Conservation (phyloP, 2,113 vertebrate species). For the Anser cygnoides region DNA sequence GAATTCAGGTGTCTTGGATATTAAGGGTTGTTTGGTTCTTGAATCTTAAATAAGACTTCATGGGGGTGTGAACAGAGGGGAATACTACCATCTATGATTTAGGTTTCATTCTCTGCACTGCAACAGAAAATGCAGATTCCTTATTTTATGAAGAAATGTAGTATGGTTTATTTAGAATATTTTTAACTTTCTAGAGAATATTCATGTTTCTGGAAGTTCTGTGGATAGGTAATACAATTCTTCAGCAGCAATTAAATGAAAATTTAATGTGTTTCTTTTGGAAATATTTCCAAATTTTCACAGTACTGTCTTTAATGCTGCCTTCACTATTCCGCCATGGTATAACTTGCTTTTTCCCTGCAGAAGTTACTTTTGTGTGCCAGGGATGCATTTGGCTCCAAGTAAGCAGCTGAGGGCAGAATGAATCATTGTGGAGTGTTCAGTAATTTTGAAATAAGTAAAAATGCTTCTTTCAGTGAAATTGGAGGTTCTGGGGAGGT, state of each 20-base stretch:
- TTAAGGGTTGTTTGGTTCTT: not conserved
- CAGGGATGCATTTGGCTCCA: not conserved
- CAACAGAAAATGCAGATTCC: constrained; percentile 35
- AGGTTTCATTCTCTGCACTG: constrained; percentile 22
- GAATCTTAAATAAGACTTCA: not conserved
- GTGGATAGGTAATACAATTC: constrained; percentile 21
- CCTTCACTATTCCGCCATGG: not conserved
- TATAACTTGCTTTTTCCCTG: not conserved
- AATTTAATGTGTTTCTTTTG: constrained; percentile 29
- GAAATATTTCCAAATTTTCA: constrained; percentile 19
- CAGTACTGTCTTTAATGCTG: constrained; percentile 2
- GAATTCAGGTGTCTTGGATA: not conserved
- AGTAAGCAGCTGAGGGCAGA: constrained; percentile 6
- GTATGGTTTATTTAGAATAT: constrained; percentile 13
- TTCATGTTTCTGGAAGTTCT: constrained; percentile 43
- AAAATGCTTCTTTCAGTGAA: not conserved
- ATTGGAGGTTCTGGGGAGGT: not conserved
- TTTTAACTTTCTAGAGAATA: constrained; percentile 55
- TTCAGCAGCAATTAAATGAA: constrained; percentile 29
- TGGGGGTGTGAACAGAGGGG: accelerated
- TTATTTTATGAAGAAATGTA: constrained; percentile 39
- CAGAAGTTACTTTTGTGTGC: constrained; percentile 29
- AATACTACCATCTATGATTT: constrained; percentile 5
- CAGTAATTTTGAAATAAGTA: constrained; percentile 25
- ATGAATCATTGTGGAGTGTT: not conserved